Conservation (phyloP, 2,113 vertebrate genomes). For the Rhadina sibilatrix region DNA sequence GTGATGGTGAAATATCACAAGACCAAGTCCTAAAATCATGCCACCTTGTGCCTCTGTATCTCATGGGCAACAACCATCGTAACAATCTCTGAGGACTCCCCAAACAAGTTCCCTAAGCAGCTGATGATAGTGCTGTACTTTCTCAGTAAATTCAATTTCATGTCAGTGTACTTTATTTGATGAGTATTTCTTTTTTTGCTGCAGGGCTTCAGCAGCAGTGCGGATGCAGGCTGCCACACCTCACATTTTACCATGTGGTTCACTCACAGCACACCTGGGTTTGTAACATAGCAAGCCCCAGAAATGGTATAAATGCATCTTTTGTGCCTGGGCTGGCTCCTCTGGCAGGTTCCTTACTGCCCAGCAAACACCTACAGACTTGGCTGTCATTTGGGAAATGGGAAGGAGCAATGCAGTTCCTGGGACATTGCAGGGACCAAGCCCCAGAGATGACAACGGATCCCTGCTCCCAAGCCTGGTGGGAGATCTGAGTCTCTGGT, state of each 20-base stretch:
- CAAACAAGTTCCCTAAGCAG: background rate
- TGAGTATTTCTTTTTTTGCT: background rate
- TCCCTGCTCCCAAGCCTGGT: background rate
- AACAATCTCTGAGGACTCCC: background rate
- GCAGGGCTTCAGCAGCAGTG: background rate
- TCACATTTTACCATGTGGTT: fast-evolving
- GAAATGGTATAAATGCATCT: background rate
- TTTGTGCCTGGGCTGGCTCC: fast-evolving
- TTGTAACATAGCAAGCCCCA: background rate
- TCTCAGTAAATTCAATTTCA: background rate
- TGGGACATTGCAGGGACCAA: fast-evolving
- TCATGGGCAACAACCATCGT: fast-evolving
- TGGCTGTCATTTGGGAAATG: background rate
- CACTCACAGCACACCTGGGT: background rate
- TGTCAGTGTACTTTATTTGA: background rate
- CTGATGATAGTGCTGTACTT: background rate
- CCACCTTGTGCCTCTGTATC: background rate
- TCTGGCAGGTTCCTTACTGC: background rate
- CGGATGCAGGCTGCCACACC: fast-evolving
- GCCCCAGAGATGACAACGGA: background rate
- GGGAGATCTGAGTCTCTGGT: background rate
- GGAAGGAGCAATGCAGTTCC: background rate
- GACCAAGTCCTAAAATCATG: background rate
- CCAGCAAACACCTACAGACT: background rate
- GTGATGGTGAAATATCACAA: background rate